Conservation (phyloP, 2,113 vertebrate species). For the Dinomys branickii region DNA sequence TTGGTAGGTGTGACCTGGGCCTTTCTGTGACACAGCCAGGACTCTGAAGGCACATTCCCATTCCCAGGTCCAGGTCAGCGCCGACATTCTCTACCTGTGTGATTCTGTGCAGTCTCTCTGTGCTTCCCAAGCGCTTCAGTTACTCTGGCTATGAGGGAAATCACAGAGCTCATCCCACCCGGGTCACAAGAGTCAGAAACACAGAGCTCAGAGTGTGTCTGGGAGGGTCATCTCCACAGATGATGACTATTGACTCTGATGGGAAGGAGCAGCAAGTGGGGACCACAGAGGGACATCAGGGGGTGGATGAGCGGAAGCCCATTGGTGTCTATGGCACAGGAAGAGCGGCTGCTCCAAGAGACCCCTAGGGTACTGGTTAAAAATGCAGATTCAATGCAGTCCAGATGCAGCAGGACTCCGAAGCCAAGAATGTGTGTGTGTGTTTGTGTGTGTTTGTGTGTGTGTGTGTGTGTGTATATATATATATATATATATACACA, state of each 20-base stretch:
- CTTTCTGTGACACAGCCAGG: not conserved
- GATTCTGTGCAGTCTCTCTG: not conserved
- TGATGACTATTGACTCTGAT: not conserved
- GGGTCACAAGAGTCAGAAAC: not conserved
- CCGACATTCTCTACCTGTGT: not conserved
- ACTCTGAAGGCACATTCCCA: not conserved
- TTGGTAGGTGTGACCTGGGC: not conserved
- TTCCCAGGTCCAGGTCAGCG: not conserved
- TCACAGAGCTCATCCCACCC: not conserved
- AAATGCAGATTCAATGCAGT: not conserved
- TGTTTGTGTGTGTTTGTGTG: not conserved
- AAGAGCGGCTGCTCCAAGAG: not conserved
- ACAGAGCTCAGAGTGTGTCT: not conserved
- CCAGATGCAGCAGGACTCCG: not conserved
- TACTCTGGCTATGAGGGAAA: not conserved
- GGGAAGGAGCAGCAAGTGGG: not conserved
- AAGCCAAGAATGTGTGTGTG: not conserved
- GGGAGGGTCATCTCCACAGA: not conserved
- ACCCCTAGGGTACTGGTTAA: not conserved
- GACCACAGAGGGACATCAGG: not conserved
- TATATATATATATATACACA: not conserved
- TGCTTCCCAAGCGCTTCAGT: not conserved
- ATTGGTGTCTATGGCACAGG: not conserved
- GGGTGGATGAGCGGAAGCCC: not conserved
- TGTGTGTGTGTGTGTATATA: not conserved